A percentile compares a stretch with the other conserved stretches of the same genome.
These are phyloP conservation scores for Gisinianus flammeolus DNA, from an alignment of 2,888 invertebrate species.

Conservation along the genomic window DNA sequence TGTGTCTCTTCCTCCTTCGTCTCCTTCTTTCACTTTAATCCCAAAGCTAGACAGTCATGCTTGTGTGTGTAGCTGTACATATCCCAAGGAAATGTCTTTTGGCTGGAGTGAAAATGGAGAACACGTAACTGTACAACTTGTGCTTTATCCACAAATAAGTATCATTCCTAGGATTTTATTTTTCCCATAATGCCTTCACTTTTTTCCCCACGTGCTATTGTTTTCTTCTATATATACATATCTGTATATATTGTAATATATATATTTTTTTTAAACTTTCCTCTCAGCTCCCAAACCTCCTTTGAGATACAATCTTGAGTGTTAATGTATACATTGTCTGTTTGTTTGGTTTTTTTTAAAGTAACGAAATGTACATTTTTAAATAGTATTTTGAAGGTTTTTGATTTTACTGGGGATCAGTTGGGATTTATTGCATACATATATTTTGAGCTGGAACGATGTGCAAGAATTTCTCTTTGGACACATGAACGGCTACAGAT, in stretches of 20 bases:
- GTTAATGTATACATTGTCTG: no score
- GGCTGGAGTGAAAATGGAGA: background rate
- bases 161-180: background rate
- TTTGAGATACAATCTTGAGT: no score
- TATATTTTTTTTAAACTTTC: no score
- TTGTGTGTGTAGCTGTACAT: background rate
- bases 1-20: background rate
- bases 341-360: no score
- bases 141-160: background rate
- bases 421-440: no score
- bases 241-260: background rate
- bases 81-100: background rate
- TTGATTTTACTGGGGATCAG: no score
- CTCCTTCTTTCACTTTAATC: background rate
- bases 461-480: no score
- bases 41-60: background rate
- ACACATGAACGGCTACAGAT: no score
- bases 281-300: no score
- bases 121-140: background rate
- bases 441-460: no score
- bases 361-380: no score
- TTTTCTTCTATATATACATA: background rate
- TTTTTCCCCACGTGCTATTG: background rate
- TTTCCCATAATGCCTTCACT: background rate
- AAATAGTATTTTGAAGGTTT: no score